Evolutionary conservation across 30 jellyfish, hydroid and myxozoan genomes (phyloP).

Genomic region (Chironex yamaguchii): DNA sequence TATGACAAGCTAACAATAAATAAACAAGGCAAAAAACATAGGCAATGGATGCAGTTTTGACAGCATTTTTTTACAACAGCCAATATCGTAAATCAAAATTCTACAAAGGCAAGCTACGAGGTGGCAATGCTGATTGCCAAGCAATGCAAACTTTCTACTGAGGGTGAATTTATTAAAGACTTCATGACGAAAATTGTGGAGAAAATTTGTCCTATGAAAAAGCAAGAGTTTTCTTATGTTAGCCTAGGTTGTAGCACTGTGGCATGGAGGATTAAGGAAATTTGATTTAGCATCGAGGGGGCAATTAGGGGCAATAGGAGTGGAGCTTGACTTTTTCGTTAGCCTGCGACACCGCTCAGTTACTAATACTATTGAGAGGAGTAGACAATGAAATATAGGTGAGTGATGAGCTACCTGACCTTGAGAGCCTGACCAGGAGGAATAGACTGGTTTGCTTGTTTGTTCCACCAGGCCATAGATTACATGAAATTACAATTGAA

Average conservation of each 20-base stretch:
- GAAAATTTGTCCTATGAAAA: not conserved
- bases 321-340: constrained; percentile 3
- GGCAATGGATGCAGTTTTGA: not conserved
- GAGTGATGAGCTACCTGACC: constrained; percentile 19
- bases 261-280: not conserved
- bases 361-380: not conserved
- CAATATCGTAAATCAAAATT: no score
- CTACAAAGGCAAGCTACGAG: not conserved
- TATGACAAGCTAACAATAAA: not conserved
- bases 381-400: not conserved
- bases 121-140: not conserved
- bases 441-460: not conserved
- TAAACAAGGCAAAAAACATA: not conserved
- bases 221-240: not conserved
- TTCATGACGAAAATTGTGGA: not conserved
- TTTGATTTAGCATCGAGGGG: not conserved
- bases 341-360: constrained; percentile 22
- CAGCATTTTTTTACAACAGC: no score
- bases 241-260: not conserved
- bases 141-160: not conserved
- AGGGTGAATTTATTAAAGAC: not conserved
- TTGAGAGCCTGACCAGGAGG: not conserved
- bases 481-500: not conserved
- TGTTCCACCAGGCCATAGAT: not conserved
- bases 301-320: not conserved